phyloP scores from a whole-genome alignment of 2,797 vertebrate species.

The Artibeus jamaicensis region DNA sequence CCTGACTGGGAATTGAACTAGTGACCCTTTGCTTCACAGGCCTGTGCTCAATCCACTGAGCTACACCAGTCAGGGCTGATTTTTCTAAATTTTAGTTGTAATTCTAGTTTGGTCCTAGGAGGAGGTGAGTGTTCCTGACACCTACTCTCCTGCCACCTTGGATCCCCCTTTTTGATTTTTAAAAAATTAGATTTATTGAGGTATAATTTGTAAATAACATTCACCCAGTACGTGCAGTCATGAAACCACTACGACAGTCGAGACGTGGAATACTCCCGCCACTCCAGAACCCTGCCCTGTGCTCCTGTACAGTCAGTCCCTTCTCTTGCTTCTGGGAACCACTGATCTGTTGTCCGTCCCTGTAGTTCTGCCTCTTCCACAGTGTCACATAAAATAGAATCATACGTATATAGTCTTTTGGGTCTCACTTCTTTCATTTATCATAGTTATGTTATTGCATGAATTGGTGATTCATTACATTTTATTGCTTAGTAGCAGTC shows the following conservation, averaged over 20 bases:
- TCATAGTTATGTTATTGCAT: background rate
- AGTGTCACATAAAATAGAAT: background rate
- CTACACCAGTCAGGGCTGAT: too few relatives aligned
- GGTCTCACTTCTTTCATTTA: background rate
- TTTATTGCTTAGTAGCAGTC: too few relatives aligned
- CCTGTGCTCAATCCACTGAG: too few relatives aligned
- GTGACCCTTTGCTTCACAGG: too few relatives aligned
- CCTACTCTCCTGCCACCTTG: background rate
- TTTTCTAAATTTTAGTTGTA: too few relatives aligned
- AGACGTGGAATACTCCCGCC: background rate
- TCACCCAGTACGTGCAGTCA: background rate
- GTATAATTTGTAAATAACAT: background rate
- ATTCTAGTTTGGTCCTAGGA: too few relatives aligned
- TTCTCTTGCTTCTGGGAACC: background rate
- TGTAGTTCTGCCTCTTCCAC: background rate
- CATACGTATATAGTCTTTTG: background rate
- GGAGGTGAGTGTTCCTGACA: background rate
- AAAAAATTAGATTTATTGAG: background rate
- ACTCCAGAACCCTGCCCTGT: background rate
- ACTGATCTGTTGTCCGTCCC: background rate
- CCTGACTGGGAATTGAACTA: too few relatives aligned
- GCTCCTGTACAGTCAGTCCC: background rate
- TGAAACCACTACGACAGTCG: background rate
- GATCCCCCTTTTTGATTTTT: background rate
- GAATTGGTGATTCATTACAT: background rate